A percentile compares a stretch with the other conserved stretches of the same genome.
phyloP scores from a whole-genome alignment of 2,113 vertebrate genomes.

The Redunca redunca region DNA sequence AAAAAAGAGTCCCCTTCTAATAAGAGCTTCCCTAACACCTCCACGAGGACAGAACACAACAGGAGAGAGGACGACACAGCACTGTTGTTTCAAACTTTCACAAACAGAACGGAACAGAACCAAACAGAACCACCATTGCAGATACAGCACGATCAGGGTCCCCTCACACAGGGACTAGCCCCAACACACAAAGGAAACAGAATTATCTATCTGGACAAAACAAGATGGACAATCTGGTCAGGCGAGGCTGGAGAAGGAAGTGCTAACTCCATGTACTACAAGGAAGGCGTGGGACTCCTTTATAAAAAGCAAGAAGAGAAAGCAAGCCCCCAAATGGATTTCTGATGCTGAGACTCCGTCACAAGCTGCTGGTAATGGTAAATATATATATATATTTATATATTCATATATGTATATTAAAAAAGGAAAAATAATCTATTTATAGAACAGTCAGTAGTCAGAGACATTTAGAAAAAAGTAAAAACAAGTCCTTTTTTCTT shows the following conservation, averaged over 20 bases:
- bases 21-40: conserved; percentile 78
- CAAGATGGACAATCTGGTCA: conserved; percentile 71
- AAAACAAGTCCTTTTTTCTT: conserved; percentile 86
- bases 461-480: conserved; percentile 90
- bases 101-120: conserved; percentile 53
- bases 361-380: conserved; percentile 86
- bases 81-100: conserved; percentile 78
- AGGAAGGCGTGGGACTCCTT: conserved; percentile 80
- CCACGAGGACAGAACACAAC: conserved; percentile 76
- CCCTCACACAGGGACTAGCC: conserved; percentile 77
- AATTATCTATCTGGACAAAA: conserved; percentile 81
- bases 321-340: conserved; percentile 81
- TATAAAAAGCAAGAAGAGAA: conserved; percentile 72
- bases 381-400: conserved; percentile 83
- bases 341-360: conserved; percentile 82
- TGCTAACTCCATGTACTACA: conserved; percentile 85
- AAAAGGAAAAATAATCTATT: conserved; percentile 90
- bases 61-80: conserved; percentile 70
- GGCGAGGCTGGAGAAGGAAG: conserved; percentile 75
- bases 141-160: conserved; percentile 72
- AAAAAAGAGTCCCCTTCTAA: conserved; percentile 79
- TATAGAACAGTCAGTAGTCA: conserved; percentile 89
- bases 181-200: conserved; percentile 77
- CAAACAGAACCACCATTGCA: conserved; percentile 57
- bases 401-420: conserved; percentile 76